These are phyloP conservation scores for Achroia grisella DNA, from an alignment of 1,140 invertebrate species.

Conservation along the genomic window DNA sequence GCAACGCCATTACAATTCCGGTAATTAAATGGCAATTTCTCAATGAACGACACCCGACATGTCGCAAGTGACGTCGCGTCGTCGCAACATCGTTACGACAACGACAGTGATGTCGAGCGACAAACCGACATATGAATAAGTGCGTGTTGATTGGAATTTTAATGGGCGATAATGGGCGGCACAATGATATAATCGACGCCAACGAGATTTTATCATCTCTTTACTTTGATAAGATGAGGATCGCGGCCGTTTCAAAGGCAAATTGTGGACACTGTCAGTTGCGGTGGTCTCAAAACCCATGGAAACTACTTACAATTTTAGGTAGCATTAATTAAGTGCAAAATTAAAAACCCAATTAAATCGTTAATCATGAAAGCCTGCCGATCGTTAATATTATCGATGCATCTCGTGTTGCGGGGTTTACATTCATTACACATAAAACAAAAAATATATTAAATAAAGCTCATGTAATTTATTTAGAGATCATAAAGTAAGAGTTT, in stretches of 20 bases:
- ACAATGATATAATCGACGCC: conserved; percentile 64
- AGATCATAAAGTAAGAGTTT: too few species aligned
- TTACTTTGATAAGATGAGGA: conserved; percentile 56
- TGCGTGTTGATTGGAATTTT: conserved; percentile 64
- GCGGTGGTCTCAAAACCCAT: conserved; percentile 36
- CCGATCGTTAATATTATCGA: too few species aligned
- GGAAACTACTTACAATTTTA: too few species aligned
- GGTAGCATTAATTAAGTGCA: too few species aligned
- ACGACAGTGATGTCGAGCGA: conserved; percentile 10
- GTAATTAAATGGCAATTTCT: conserved; percentile 53
- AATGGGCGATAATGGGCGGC: conserved; percentile 66
- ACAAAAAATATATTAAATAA: too few species aligned
- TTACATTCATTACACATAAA: too few species aligned
- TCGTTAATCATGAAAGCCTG: too few species aligned
- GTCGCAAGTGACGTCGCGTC: conserved; percentile 26
- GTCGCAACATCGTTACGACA: conserved; percentile 16
- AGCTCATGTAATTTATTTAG: too few species aligned
- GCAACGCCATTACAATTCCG: too few species aligned
- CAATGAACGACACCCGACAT: conserved; percentile 36
- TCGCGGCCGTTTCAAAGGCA: conserved; percentile 65
- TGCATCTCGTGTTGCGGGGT: too few species aligned
- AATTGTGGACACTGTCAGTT: conserved; percentile 46
- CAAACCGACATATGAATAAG: conserved; percentile 56
- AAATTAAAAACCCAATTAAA: too few species aligned
- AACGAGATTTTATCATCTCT: conserved; percentile 63